phyloP scores from a whole-genome alignment of 2,888 invertebrate genomes.

The Cataglyphis cursor region DNA sequence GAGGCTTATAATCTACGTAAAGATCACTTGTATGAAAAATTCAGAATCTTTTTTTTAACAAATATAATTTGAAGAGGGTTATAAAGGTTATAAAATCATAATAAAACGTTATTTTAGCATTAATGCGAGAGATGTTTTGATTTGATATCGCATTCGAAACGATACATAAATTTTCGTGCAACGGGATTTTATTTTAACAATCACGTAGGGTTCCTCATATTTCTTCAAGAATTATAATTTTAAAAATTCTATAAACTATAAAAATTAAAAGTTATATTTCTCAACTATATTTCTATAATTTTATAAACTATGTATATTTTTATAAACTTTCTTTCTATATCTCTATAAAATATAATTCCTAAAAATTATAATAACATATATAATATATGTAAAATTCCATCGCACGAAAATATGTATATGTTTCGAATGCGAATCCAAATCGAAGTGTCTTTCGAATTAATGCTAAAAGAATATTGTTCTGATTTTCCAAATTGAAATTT shows the following conservation, averaged over 20 bases:
- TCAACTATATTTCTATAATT: not conserved
- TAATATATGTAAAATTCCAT: not conserved
- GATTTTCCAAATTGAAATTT: not conserved
- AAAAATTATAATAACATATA: not conserved
- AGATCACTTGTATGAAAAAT: not conserved
- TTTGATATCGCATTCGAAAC: not conserved
- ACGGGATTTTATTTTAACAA: not conserved
- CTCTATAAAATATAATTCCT: not conserved
- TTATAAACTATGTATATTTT: not conserved
- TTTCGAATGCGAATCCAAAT: not conserved
- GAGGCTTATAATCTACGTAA: not conserved
- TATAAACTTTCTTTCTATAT: not conserved
- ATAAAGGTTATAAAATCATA: not conserved
- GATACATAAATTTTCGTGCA: not conserved
- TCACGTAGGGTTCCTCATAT: not conserved
- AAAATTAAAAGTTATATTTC: too few species aligned
- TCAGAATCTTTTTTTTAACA: not conserved
- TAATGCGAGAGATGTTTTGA: not conserved
- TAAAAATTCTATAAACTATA: not conserved
- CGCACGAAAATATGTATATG: not conserved
- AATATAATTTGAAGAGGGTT: not conserved
- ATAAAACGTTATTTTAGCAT: not conserved
- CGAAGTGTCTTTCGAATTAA: not conserved
- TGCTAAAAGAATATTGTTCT: not conserved
- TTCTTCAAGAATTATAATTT: not conserved